Evolutionary conservation across 2,888 invertebrate species (phyloP).

Genomic region (Machimus atricapillus): DNA sequence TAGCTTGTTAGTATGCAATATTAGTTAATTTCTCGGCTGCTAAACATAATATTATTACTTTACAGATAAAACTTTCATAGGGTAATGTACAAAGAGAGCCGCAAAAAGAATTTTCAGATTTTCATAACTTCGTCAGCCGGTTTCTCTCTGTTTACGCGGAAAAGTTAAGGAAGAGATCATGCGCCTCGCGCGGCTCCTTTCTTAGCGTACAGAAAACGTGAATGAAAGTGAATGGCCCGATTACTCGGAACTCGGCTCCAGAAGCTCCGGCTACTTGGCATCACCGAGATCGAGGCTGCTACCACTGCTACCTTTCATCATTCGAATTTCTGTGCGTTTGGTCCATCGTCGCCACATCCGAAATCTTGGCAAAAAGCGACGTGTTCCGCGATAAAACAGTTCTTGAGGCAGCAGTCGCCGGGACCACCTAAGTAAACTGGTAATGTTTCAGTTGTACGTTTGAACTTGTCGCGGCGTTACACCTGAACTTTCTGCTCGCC

Average conservation of each 20-base stretch:
- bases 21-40: too few relatives aligned
- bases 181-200: not conserved
- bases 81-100: not conserved
- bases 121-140: not conserved
- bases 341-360: not conserved
- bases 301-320: not conserved
- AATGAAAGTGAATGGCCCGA: conserved; percentile 10
- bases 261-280: conserved; percentile 6
- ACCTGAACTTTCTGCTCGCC: not conserved
- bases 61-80: not conserved
- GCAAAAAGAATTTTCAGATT: not conserved
- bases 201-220: not conserved
- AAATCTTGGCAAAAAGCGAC: not conserved
- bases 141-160: conserved; percentile 10
- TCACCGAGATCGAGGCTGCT: too few relatives aligned
- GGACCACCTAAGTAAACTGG: conserved; percentile 9
- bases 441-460: not conserved
- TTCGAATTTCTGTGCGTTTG: not conserved
- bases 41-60: too few relatives aligned
- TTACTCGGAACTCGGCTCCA: not conserved
- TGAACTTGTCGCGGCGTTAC: conserved; percentile 8
- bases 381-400: not conserved
- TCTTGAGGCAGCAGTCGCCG: not conserved
- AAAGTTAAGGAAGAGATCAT: not conserved
- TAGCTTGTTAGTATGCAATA: too few relatives aligned